Evolutionary conservation across 1,140 invertebrate genomes (phyloP).

Genomic region (Ptiloglossa arizonensis): DNA sequence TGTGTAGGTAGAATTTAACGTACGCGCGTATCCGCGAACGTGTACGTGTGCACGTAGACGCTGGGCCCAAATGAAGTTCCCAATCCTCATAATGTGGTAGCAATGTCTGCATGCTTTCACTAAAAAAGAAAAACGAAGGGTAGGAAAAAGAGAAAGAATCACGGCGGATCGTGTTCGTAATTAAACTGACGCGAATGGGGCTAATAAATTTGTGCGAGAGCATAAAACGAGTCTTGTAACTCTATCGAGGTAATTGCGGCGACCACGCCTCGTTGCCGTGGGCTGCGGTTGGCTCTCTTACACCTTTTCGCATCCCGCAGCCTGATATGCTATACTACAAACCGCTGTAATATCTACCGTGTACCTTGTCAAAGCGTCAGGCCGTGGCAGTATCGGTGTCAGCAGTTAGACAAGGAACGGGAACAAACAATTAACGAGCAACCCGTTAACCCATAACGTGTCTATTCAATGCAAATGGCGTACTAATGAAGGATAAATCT

Average conservation of each 20-base stretch:
- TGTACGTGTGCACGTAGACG: background rate
- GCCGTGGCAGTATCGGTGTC: conserved; percentile 38
- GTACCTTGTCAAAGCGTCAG: conserved; percentile 67
- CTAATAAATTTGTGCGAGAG: conserved; percentile 77
- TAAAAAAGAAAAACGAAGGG: conserved; percentile 27
- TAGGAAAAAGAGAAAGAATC: conserved; percentile 56
- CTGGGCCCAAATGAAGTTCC: conserved; percentile 12
- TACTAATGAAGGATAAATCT: conserved; percentile 77
- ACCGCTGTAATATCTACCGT: conserved; percentile 59
- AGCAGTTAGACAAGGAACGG: conserved; percentile 53
- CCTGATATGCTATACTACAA: conserved; percentile 36
- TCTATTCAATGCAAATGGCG: conserved; percentile 73
- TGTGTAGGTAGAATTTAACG: background rate
- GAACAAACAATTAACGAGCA: conserved; percentile 74
- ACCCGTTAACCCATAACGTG: conserved; percentile 68
- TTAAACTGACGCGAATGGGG: conserved; percentile 78
- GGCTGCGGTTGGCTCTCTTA: conserved; percentile 68
- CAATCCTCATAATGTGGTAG: background rate
- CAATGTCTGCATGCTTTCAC: conserved; percentile 33
- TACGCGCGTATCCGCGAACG: background rate
- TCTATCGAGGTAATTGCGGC: conserved; percentile 79
- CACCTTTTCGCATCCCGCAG: conserved; percentile 69
- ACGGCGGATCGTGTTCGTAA: conserved; percentile 67
- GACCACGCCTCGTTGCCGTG: conserved; percentile 76
- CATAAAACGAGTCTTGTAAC: conserved; percentile 79